These are phyloP conservation scores for Sitta carolinensis DNA, from an alignment of 2,797 vertebrate genomes.

Conservation along the genomic window DNA sequence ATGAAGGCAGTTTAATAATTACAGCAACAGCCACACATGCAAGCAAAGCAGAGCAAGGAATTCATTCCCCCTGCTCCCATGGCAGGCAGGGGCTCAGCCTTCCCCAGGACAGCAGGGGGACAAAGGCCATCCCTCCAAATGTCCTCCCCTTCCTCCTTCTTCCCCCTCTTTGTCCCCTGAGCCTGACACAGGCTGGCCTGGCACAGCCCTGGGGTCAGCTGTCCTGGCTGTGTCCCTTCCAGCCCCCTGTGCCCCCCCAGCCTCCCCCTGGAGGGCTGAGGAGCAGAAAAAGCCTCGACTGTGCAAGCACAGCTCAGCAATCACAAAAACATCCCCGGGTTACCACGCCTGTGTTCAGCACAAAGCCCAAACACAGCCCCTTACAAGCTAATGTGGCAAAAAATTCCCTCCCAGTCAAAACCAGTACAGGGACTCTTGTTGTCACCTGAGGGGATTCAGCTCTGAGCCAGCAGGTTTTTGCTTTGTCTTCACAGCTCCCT, in stretches of 20 bases:
- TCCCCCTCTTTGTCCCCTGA: not conserved
- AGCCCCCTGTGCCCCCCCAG: not conserved
- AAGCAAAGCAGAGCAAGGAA: not conserved
- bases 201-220: not conserved
- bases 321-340: not conserved
- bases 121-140: not conserved
- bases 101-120: not conserved
- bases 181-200: not conserved
- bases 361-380: not conserved
- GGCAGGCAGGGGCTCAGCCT: not conserved
- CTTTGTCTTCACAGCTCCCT: slow-evolving; percentile 81
- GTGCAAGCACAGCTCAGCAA: not conserved
- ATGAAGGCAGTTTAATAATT: not conserved
- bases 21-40: not conserved
- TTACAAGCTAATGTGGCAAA: not conserved
- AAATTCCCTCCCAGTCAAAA: not conserved
- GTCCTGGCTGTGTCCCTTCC: not conserved
- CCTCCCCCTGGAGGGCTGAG: not conserved
- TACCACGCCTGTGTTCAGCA: not conserved
- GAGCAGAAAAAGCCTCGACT: not conserved
- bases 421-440: not conserved
- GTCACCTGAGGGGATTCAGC: not conserved
- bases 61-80: not conserved
- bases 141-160: not conserved
- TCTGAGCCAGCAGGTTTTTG: not conserved